These are phyloP conservation scores for Euspilapteryx auroguttella DNA, from an alignment of 2,888 invertebrate species.

Conservation along the genomic window DNA sequence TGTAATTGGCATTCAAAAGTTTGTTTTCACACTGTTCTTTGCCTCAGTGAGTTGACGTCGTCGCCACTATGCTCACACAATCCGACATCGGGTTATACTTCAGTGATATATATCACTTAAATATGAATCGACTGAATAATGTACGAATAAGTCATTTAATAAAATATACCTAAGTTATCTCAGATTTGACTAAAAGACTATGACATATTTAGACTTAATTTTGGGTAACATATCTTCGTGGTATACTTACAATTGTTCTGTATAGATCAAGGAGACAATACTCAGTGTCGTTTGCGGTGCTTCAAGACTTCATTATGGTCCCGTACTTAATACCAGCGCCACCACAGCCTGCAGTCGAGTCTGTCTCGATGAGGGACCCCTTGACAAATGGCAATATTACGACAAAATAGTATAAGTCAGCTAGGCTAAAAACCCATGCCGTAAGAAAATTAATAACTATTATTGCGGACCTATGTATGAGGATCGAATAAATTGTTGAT, in stretches of 20 bases:
- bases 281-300: conserved; percentile 20
- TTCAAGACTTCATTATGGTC: neutral
- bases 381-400: too few species aligned
- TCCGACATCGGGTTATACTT: conserved; percentile 14
- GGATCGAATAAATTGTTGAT: too few species aligned
- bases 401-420: too few species aligned
- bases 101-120: conserved; percentile 44
- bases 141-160: conserved; percentile 32
- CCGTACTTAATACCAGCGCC: conserved; percentile 3
- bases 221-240: conserved; percentile 56
- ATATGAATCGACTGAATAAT: conserved; percentile 53
- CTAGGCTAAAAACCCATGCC: too few species aligned
- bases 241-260: conserved; percentile 38
- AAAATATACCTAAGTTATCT: conserved; percentile 54
- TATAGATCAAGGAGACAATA: conserved; percentile 52
- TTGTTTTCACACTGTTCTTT: conserved; percentile 28
- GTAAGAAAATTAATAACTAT: too few species aligned
- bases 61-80: neutral
- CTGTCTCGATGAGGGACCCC: too few species aligned
- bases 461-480: too few species aligned
- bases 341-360: too few species aligned
- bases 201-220: conserved; percentile 49
- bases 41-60: conserved; percentile 4
- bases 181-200: conserved; percentile 59
- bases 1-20: conserved; percentile 17